Evolutionary conservation across 1,140 invertebrate genomes (phyloP), one percentile per base, ranked within the genome.

Genomic region (Elymnias hypermnestra): DNA sequence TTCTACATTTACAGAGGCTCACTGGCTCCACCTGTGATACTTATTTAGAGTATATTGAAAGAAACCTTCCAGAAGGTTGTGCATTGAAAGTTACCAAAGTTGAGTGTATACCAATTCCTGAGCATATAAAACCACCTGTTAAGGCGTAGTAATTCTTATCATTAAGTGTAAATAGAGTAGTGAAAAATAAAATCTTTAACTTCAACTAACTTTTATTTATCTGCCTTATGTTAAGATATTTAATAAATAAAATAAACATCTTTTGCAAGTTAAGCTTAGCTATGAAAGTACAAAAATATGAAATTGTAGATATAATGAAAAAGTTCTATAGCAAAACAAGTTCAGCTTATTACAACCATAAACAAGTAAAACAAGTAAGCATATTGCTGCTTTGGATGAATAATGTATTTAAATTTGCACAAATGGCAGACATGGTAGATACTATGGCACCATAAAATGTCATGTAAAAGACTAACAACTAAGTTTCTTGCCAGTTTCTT

Each of bases 11-110:
- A 35, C 88, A 92, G 50, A 89, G 92, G 58, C 69, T 99, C 2
- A 99, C 98, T 1, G 96, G 95, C 10, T 98, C 97, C 5, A 99
- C 98, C 12, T 92, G 96, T 33, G 95, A 97, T 56, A 99, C 98
- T 12, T 96, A 95, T 79, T 85, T 99, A 17, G 98, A 99, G 84
- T 99, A 99, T 81, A 92, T 99, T 43, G 91, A 99, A 76, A 89
- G 98, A 57, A 99, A 99, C 89, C 88, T 99, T 51, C 98, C 98
- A 0, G 98, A 99, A 90, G 97, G 98, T 42, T 94, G 99, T 35
- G 94, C 94, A 10, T 91, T 99, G 87, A 98, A 97, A 90, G 94
- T 97, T 2, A 95, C 95, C 7, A 97, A 94, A 89, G 92, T 90
- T 33, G 91, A 93, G 78, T 81, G 92, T 37, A 87, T 88, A 53